Base-by-base conservation (phyloP, 2,888 invertebrate genomes). In the Eledona agricola region DNA sequence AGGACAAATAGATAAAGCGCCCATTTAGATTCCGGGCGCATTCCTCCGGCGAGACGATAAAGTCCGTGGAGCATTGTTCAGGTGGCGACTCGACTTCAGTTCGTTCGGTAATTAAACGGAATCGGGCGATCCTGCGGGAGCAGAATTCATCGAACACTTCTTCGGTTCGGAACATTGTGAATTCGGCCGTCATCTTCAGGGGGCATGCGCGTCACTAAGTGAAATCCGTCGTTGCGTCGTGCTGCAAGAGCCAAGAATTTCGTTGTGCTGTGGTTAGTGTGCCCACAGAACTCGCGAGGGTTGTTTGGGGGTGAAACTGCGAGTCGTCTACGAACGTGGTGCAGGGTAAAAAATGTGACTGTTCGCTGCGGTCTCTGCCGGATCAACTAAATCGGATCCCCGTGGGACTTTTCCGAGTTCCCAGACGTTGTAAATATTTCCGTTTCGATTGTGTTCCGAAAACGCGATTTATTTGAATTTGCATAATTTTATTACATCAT, bases 21-120 rank as follows among this genome's bases (percentile, higher is more conserved):
- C 38, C 59, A 57, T 59, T 59, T 59, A 57, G 51, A 57, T 59
- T 59, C 57, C 53, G 43, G 45, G 37, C 47, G 53, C 59, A 59
- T 57, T 59, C 55, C 55, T 55, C 34, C 46, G 29, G 19, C 34
- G 25, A 45, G 45, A 34, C 55, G 57, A 55, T 59, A 57, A 52
- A 55, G 50, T 57, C 53, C 28, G n/a, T n/a, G n/a, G n/a, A n/a
- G n/a, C n/a, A 55, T 55, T 55, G 57, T 50, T 50, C 17, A 46
- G 26, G 46, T 22, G 13, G 16, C 28, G 22, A 34, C 25, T 20
- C 31, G 32, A 43, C n/a, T 31, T 43, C 43, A 43, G 23, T 31
- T 43, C 13, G n/a, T n/a, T n/a, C n/a, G n/a, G n/a, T n/a, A n/a
- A n/a, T n/a, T n/a, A n/a, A n/a, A 22, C 29, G 23, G 16, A 43